A percentile compares a stretch with the other conserved stretches of the same genome.
These are phyloP conservation scores for Sprattus sprattus DNA, from an alignment of 2,113 vertebrate genomes.

Conservation along the genomic window DNA sequence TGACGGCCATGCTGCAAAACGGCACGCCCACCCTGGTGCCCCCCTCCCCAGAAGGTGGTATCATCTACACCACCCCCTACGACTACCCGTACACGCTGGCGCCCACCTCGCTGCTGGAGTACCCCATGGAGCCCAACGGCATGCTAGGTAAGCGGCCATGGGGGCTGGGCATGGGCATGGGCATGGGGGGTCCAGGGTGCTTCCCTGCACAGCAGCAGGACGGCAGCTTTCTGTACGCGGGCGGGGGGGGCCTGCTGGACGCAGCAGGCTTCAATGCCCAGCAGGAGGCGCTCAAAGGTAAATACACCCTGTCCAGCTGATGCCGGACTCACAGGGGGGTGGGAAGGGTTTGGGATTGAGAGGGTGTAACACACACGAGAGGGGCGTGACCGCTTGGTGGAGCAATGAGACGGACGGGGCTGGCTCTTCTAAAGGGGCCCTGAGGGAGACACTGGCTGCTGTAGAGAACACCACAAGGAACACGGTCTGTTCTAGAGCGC, in stretches of 20 bases:
- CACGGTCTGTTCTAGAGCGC: too few relatives aligned
- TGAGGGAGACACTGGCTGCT: too few relatives aligned
- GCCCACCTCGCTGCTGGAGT: slow-evolving; percentile 81
- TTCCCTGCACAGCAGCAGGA: slow-evolving; percentile 73
- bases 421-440: too few relatives aligned
- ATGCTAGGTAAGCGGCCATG: slow-evolving; percentile 82
- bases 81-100: slow-evolving; percentile 81
- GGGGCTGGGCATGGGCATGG: slow-evolving; percentile 58
- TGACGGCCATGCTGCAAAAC: slow-evolving; percentile 73
- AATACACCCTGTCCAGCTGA: slow-evolving; percentile 79
- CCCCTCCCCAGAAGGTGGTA: slow-evolving; percentile 72
- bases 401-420: too few relatives aligned
- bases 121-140: slow-evolving; percentile 79
- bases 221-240: slow-evolving; percentile 72
- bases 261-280: slow-evolving; percentile 66
- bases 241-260: slow-evolving; percentile 62
- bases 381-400: slow-evolving; percentile 19
- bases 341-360: too few relatives aligned
- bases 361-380: slow-evolving; percentile 44
- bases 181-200: slow-evolving; percentile 29
- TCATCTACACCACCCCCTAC: slow-evolving; percentile 79
- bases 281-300: slow-evolving; percentile 81
- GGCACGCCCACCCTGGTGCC: slow-evolving; percentile 78
- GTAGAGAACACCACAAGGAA: too few relatives aligned
- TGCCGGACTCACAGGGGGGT: slow-evolving; percentile 33